These are phyloP conservation scores for Pseudococcus longispinus DNA, from an alignment of 2,888 invertebrate species.

Conservation along the genomic window DNA sequence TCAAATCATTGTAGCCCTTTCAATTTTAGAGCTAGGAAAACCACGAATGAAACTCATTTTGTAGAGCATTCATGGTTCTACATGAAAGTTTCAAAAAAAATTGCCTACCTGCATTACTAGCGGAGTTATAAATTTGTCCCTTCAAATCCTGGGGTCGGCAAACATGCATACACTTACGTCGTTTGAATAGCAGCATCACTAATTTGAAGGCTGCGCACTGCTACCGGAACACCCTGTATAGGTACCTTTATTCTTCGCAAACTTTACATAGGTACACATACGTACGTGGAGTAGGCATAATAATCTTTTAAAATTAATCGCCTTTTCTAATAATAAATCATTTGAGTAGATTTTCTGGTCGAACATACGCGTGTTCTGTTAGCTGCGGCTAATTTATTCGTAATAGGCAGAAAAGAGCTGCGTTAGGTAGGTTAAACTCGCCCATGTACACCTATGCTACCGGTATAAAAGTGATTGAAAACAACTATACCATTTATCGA, in stretches of 20 bases:
- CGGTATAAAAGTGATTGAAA: conserved; percentile 7
- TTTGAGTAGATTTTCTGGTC: neutral
- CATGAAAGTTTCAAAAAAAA: too few relatives aligned
- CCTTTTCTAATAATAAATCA: conserved; percentile 4
- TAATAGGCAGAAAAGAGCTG: neutral
- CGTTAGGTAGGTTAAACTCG: neutral
- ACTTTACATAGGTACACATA: neutral
- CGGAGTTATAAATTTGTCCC: too few relatives aligned
- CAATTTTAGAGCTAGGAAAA: too few relatives aligned
- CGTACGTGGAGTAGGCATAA: neutral
- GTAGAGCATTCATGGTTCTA: too few relatives aligned
- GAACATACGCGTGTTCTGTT: conserved; percentile 10
- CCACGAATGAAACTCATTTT: too few relatives aligned
- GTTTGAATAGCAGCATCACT: too few relatives aligned
- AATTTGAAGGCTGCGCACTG: too few relatives aligned
- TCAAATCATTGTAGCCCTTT: too few relatives aligned
- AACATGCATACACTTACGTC: too few relatives aligned
- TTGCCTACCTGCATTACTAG: too few relatives aligned
- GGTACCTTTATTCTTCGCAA: neutral
- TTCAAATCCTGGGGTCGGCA: too few relatives aligned
- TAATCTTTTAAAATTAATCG: conserved; percentile 16
- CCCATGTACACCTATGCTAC: neutral
- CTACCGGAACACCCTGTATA: too few relatives aligned
- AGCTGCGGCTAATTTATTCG: neutral
- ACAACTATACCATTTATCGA: conserved; percentile 9